Conservation (phyloP, 2,113 vertebrate species). For the Melanocharis versteri region DNA sequence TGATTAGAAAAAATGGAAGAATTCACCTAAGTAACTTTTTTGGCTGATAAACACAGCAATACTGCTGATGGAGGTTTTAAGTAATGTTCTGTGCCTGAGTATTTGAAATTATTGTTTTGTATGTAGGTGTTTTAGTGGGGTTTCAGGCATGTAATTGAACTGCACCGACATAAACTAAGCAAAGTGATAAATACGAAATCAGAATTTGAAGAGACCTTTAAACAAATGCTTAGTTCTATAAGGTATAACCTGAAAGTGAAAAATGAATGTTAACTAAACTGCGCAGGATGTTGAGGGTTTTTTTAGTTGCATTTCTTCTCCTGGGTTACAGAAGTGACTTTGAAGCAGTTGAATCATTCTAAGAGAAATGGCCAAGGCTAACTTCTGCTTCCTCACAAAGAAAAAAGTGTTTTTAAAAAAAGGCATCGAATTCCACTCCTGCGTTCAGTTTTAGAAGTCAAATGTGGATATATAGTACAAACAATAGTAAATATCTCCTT, state of each 20-base stretch:
- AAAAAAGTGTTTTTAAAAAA: neutral
- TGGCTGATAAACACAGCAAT: neutral
- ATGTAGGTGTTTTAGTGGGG: neutral
- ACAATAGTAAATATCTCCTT: neutral
- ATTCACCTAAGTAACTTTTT: neutral
- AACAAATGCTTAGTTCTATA: neutral
- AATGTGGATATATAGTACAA: neutral
- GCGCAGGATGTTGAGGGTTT: neutral
- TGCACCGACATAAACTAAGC: neutral
- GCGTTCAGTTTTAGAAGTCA: neutral
- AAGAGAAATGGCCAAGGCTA: neutral
- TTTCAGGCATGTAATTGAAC: neutral
- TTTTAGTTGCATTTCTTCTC: neutral
- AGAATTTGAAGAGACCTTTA: neutral
- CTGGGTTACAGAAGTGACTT: neutral
- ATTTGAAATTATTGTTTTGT: neutral
- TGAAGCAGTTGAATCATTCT: neutral
- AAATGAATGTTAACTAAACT: neutral
- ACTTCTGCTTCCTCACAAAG: neutral
- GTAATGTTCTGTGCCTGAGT: neutral
- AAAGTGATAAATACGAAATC: neutral
- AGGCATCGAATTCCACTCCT: neutral
- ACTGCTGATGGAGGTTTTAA: neutral
- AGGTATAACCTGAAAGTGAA: neutral
- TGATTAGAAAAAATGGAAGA: neutral